Evolutionary conservation across 1,140 invertebrate species (phyloP).

Genomic region (Sweltsa coloradensis): DNA sequence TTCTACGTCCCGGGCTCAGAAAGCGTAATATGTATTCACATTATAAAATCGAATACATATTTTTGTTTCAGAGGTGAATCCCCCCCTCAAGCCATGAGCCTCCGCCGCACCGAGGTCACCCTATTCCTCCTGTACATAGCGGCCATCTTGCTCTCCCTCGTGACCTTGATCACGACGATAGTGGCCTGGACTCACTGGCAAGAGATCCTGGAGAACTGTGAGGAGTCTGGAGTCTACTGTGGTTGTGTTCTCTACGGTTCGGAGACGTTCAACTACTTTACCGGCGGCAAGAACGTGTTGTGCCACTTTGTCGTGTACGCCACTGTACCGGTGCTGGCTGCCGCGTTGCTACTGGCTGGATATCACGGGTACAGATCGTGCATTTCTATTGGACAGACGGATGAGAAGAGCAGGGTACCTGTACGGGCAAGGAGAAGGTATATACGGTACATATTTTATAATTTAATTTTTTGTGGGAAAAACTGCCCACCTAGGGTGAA

Average conservation of each 20-base stretch:
- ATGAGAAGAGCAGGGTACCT: neutral
- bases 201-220: slow-evolving; percentile 45
- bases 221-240: slow-evolving; percentile 41
- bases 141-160: slow-evolving; percentile 32
- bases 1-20: no score
- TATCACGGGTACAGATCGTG: slow-evolving; percentile 55
- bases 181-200: slow-evolving; percentile 52
- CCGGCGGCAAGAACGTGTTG: slow-evolving; percentile 46
- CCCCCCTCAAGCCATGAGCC: slow-evolving; percentile 7
- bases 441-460: neutral
- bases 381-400: no score
- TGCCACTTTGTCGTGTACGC: slow-evolving; percentile 48
- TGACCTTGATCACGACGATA: slow-evolving; percentile 40
- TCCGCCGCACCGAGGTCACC: slow-evolving; percentile 29
- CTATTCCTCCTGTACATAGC: slow-evolving; percentile 38
- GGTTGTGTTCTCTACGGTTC: slow-evolving; percentile 52
- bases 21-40: no score
- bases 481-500: neutral
- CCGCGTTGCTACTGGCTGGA: slow-evolving; percentile 39
- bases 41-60: no score
- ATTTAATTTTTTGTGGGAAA: neutral
- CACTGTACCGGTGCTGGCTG: slow-evolving; percentile 37
- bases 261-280: slow-evolving; percentile 42
- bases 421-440: neutral
- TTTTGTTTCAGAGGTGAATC: no score